Base-by-base conservation (phyloP, 1,140 invertebrate genomes). In the Maniola jurtina region DNA sequence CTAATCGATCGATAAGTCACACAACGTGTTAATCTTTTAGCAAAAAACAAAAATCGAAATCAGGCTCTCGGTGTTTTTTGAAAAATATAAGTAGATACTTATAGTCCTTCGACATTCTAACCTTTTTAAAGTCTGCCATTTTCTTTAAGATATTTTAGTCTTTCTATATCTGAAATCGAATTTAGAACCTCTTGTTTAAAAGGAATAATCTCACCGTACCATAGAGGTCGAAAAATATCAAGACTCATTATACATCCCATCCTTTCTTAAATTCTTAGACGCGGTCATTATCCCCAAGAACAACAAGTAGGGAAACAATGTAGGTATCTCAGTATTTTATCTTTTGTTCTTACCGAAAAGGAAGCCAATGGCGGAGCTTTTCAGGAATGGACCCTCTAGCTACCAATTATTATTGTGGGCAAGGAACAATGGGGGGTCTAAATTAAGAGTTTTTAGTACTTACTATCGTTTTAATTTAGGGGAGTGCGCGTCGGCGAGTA, bases 301-400 rank as follows among this genome's bases (percentile, higher is more conserved):
- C 61, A 65, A 58, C 45, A 65, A 58, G 35, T 50, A 64, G 35
- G 36, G 47, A 65, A 65, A 58, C 57, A 58, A 65, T 65, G 55
- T 58, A 58, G 63, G 55, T 38, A 56, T 59, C 55, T 50, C 36
- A 33, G 52, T 55, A 55, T 55, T 55, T 55, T 55, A 55, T 55
- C 64, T 61, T 66, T 68, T 68, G 66, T 68, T 68, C 66, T 59
- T 54, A 14, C 56, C 48, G 38, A 58, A 60, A 68, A 57, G 38
- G 62, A 58, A 63, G 52, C 66, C 66, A 55, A 64, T 68, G 66
- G 56, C 15, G 55, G 55, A 54, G 61, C 66, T 64, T 64, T 68
- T 68, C 66, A 68, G 52, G 16, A 55, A 55, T 55, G 52, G 52
- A 55, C 52, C 52, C 52, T 55, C 52, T 55, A 55, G 52, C 52